A percentile compares a stretch with the other conserved stretches of the same genome.
Evolutionary conservation across 2,797 vertebrate genomes (phyloP).

Genomic region (Neostethus bicornis): DNA sequence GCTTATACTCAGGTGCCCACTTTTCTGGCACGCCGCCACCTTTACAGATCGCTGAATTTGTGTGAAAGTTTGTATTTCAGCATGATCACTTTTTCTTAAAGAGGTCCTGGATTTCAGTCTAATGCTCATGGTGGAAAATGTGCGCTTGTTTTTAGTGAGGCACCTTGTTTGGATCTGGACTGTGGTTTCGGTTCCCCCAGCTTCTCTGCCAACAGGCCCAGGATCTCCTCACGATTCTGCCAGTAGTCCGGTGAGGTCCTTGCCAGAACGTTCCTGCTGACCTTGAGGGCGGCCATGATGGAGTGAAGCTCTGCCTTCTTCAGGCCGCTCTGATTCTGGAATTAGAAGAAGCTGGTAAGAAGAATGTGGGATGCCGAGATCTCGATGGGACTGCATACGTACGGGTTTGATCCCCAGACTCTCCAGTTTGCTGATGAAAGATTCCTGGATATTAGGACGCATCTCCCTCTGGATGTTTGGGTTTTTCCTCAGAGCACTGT

Average conservation of each 20-base stretch:
- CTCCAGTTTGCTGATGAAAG: conserved; percentile 64
- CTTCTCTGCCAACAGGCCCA: conserved; percentile 48
- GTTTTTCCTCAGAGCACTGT: conserved; percentile 56
- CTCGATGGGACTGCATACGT: conserved; percentile 6
- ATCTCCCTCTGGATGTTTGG: conserved; percentile 72
- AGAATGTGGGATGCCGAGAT: neutral
- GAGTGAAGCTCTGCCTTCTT: conserved; percentile 55
- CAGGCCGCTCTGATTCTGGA: conserved; percentile 66
- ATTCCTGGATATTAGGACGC: conserved; percentile 66
- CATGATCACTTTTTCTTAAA: too few relatives aligned
- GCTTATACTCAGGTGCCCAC: too few relatives aligned
- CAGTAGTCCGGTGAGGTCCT: conserved; percentile 62
- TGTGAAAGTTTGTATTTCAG: too few relatives aligned
- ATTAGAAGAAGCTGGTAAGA: neutral
- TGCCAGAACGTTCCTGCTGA: conserved; percentile 46
- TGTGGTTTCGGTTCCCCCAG: conserved; percentile 43
- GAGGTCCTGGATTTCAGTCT: too few relatives aligned
- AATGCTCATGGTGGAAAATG: too few relatives aligned
- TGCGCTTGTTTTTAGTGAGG: too few relatives aligned
- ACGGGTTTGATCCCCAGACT: conserved; percentile 73
- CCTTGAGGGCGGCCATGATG: conserved; percentile 50
- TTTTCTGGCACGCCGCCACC: too few relatives aligned
- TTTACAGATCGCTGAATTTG: too few relatives aligned
- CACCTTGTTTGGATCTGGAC: conserved; percentile 69
- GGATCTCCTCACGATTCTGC: conserved; percentile 58